Evolutionary conservation across 2,113 vertebrate species (phyloP).

Genomic region (Microcebus tavaratra): DNA sequence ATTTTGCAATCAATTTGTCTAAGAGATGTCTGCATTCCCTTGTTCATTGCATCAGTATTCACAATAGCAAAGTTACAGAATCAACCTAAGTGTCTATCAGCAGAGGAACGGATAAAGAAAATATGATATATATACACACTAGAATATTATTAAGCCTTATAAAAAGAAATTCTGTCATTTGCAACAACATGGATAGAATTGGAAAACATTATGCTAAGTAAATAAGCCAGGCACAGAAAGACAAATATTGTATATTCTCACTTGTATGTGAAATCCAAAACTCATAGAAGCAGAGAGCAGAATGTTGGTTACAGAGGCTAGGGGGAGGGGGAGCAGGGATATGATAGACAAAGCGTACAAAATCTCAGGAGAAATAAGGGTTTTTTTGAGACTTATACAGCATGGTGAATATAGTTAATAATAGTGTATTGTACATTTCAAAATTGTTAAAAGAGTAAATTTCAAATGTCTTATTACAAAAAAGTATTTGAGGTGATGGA

Average conservation of each 20-base stretch:
- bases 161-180: background rate
- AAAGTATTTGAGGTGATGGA: background rate
- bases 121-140: background rate
- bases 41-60: background rate
- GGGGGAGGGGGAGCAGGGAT: background rate
- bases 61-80: background rate
- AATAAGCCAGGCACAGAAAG: background rate
- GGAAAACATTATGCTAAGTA: background rate
- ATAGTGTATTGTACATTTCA: background rate
- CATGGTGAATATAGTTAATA: background rate
- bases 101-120: background rate
- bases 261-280: background rate
- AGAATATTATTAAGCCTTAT: background rate
- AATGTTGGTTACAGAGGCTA: background rate
- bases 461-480: background rate
- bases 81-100: background rate
- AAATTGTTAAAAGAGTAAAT: background rate
- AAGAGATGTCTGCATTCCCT: background rate
- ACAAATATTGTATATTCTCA: background rate
- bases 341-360: background rate
- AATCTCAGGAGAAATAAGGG: background rate
- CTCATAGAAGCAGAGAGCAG: background rate
- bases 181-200: background rate
- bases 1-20: background rate
- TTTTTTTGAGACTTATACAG: background rate